Percentiles rank a stretch among this genome's conserved stretches.
These are phyloP conservation scores for Aphidius ervi DNA, from an alignment of 1,140 invertebrate genomes.

Conservation along the genomic window DNA sequence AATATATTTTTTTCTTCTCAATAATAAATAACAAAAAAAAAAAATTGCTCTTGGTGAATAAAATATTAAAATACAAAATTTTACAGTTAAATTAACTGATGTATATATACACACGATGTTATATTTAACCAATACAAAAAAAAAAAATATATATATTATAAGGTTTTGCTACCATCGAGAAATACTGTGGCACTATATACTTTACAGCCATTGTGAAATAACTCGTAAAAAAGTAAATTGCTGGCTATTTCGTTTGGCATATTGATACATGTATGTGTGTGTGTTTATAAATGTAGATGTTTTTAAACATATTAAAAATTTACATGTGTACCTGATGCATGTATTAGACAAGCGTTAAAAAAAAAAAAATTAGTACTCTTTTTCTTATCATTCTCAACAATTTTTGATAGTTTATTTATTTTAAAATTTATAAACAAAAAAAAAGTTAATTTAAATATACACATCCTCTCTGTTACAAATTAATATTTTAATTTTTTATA, in stretches of 20 bases:
- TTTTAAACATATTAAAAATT: neutral
- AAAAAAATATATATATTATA: neutral
- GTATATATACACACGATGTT: neutral
- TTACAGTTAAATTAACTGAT: neutral
- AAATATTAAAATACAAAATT: neutral
- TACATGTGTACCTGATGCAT: slow-evolving; percentile 13
- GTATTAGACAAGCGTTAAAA: neutral
- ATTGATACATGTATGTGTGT: slow-evolving; percentile 28
- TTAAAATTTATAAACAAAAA: neutral
- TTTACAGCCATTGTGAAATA: slow-evolving; percentile 56
- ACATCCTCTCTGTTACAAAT: too few relatives aligned
- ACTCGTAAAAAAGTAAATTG: slow-evolving; percentile 56
- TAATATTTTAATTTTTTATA: too few relatives aligned
- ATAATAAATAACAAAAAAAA: neutral
- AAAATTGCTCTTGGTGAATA: neutral
- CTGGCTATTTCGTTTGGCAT: slow-evolving; percentile 48
- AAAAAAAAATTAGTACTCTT: neutral
- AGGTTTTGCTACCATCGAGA: slow-evolving; percentile 23
- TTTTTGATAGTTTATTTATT: too few relatives aligned
- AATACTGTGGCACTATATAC: slow-evolving; percentile 48
- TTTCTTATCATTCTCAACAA: too few relatives aligned
- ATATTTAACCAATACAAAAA: neutral
- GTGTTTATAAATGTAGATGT: slow-evolving; percentile 4
- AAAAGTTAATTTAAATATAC: neutral
- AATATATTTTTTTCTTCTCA: slow-evolving; percentile 1